Percentiles rank a stretch among this genome's conserved stretches.
phyloP scores from a whole-genome alignment of 2,888 invertebrate genomes.

The Pharmacophagus antenor region DNA sequence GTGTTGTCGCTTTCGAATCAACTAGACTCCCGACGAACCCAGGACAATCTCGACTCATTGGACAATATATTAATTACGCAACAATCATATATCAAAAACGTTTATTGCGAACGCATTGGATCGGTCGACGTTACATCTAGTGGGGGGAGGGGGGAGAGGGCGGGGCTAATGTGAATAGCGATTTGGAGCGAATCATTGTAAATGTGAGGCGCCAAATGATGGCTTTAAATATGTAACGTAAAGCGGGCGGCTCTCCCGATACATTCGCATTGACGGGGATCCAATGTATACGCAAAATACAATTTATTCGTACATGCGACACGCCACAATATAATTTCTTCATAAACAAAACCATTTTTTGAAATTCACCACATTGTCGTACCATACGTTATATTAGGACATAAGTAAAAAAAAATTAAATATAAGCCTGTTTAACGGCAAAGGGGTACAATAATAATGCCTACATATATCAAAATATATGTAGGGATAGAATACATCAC shows the following conservation, averaged over 20 bases:
- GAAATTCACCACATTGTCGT: neutral
- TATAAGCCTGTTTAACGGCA: too few species aligned
- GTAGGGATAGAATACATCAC: too few species aligned
- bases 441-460: too few species aligned
- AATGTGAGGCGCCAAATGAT: neutral
- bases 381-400: too few species aligned
- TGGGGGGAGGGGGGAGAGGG: too few species aligned
- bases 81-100: neutral
- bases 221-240: neutral
- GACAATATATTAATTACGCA: too few species aligned
- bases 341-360: neutral
- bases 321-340: neutral
- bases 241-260: neutral
- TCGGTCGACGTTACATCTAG: neutral
- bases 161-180: neutral
- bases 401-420: too few species aligned
- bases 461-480: too few species aligned
- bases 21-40: neutral
- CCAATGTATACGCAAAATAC: constrained; percentile 8
- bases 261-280: too few species aligned
- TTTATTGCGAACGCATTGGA: neutral
- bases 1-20: neutral
- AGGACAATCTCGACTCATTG: neutral
- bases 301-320: constrained; percentile 1
- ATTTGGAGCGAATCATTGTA: neutral